Conservation (phyloP, 2,888 invertebrate genomes). For the Leptopilina drosophilae region DNA sequence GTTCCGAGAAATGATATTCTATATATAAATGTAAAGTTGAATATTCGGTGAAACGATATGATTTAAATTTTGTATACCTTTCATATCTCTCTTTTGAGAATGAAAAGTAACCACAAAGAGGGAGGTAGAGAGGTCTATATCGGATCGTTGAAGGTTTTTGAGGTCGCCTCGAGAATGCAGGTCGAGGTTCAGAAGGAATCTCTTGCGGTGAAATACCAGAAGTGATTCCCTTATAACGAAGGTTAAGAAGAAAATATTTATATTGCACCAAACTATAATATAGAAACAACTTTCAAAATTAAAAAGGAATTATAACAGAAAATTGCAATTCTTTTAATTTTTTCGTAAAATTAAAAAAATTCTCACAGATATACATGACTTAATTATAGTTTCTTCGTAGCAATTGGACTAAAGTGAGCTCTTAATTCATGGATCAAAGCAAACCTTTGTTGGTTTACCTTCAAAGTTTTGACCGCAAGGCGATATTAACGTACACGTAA, state of each 20-base stretch:
- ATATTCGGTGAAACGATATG: neutral
- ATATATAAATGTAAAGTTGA: too few relatives aligned
- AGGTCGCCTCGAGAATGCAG: slow-evolving; percentile 66
- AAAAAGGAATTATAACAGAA: too few relatives aligned
- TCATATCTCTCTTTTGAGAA: neutral
- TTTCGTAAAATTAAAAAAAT: neutral
- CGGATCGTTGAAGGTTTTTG: slow-evolving; percentile 61
- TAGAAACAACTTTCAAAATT: too few relatives aligned
- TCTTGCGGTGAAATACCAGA: slow-evolving; percentile 48
- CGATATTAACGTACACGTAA: slow-evolving; percentile 75
- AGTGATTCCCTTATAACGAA: neutral
- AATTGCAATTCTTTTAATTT: too few relatives aligned
- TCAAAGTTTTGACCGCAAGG: slow-evolving; percentile 69
- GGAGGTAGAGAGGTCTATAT: slow-evolving; percentile 57
- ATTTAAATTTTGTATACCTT: neutral
- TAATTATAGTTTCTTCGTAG: slow-evolving; percentile 18
- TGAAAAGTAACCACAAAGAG: slow-evolving; percentile 20
- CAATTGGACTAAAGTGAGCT: slow-evolving; percentile 42
- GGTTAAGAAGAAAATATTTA: neutral
- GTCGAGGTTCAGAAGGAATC: slow-evolving; percentile 64
- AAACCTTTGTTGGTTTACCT: slow-evolving; percentile 61
- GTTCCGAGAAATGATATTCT: neutral
- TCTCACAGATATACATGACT: neutral
- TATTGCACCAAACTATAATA: too few relatives aligned
- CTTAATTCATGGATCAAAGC: slow-evolving; percentile 67